A percentile compares a stretch with the other conserved stretches of the same genome.
These are phyloP conservation scores for Clupea harengus DNA, from an alignment of 2,113 vertebrate species.

Conservation along the genomic window DNA sequence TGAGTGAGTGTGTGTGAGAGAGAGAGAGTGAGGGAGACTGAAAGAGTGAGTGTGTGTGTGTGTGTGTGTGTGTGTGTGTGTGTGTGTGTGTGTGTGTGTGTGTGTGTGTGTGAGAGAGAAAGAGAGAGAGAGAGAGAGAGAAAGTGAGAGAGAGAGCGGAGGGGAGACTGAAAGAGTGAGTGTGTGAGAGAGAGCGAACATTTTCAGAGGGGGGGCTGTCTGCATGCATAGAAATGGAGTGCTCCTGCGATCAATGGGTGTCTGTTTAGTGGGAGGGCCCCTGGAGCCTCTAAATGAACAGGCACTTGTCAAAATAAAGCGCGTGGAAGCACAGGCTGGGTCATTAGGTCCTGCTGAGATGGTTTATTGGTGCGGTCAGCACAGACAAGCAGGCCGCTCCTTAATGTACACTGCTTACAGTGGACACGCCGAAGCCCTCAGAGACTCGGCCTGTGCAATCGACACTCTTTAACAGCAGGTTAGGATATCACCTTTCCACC, in stretches of 20 bases:
- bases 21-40: too few species aligned
- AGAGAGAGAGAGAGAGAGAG: neutral
- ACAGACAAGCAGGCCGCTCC: slow-evolving; percentile 38
- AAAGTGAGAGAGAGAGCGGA: slow-evolving; percentile 20
- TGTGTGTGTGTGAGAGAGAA: slow-evolving; percentile 30
- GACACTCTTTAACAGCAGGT: neutral
- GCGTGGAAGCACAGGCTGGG: slow-evolving; percentile 49
- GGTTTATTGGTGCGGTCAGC: slow-evolving; percentile 59
- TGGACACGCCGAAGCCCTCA: slow-evolving; percentile 15
- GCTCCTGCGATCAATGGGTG: slow-evolving; percentile 62
- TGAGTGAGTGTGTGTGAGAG: too few species aligned
- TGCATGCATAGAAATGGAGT: slow-evolving; percentile 29
- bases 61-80: slow-evolving; percentile 23
- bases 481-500: neutral
- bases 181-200: neutral
- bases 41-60: too few species aligned
- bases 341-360: slow-evolving; percentile 48
- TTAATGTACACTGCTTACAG: slow-evolving; percentile 47
- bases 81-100: slow-evolving; percentile 51
- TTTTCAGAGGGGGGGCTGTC: neutral
- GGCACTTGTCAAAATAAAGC: slow-evolving; percentile 66
- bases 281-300: slow-evolving; percentile 51
- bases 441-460: neutral
- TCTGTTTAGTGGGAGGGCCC: slow-evolving; percentile 55
- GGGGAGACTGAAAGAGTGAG: neutral